Evolutionary conservation across 2,113 vertebrate species (phyloP), one percentile per base, ranked within the genome.

Genomic region (Hemicordylus capensis): DNA sequence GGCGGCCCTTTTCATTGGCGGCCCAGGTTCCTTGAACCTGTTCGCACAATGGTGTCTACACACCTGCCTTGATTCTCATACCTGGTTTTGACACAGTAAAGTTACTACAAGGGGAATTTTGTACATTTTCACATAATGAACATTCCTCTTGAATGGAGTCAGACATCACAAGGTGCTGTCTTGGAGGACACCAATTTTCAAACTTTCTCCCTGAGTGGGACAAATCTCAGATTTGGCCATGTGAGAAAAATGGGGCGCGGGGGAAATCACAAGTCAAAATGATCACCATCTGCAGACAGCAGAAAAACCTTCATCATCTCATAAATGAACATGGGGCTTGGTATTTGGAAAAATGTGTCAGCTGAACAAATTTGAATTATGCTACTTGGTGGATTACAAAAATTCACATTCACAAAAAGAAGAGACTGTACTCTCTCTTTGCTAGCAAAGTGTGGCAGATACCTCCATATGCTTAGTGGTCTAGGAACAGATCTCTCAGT

Each of bases 381-480:
- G 63, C 81, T 73, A 37, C 48, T 86, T 10, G 46, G 34, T 59
- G 31, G 3, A 73, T 63, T 26, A 22, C 28, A 44, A 87, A 46
- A 59, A 0, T 1, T 44, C 85, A 83, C 87, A 67, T 80, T 48
- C 22, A 59, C 34, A 81, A 81, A 89, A 83, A 42, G 17, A 85
- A 37, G 26, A 1, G 17, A 4, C 4, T 89, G 85, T 87, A 11
- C 37, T 90, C 88, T 73, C 46, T 82, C 56, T 12, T 79, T 26
- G 54, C 28, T 69, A 89, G 46, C 4, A 14, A 46, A 69, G 63
- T 88, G 64, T 39, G 26, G 34, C 26, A 42, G 64, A 56, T 34
- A n/a, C 73, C 31, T 74, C 78, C 31, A 92, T 85, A 88, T 85
- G 76, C 17, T 88, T 90, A 7, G 39, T 69, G 26, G 72, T 86